phyloP scores from a whole-genome alignment of 2,113 vertebrate genomes.

The Cavia aperea region DNA sequence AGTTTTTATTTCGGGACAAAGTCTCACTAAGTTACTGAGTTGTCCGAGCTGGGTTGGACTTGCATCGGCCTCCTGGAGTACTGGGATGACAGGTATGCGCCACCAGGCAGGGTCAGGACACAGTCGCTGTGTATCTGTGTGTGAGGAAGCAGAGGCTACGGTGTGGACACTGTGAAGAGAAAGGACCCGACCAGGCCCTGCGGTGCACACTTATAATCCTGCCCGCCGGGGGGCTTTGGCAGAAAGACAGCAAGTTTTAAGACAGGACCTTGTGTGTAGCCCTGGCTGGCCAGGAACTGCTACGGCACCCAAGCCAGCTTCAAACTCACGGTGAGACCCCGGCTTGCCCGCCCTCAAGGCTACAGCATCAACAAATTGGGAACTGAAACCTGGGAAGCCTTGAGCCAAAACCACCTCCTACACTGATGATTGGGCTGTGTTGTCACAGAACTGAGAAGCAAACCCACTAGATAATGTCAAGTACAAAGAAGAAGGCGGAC shows the following conservation, averaged over 20 bases:
- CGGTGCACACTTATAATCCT: neutral
- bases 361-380: neutral
- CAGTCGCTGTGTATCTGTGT: neutral
- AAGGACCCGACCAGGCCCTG: neutral
- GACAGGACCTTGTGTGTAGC: neutral
- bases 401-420: neutral
- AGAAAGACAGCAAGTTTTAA: neutral
- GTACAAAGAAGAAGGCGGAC: neutral
- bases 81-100: neutral
- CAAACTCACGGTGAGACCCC: neutral
- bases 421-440: neutral
- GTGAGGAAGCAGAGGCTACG: neutral
- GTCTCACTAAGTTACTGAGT: too few relatives aligned
- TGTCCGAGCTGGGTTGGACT: neutral
- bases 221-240: neutral
- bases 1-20: neutral
- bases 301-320: neutral
- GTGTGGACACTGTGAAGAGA: accelerated
- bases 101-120: neutral
- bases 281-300: too few relatives aligned
- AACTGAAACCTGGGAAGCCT: neutral
- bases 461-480: neutral
- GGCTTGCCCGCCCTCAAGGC: neutral
- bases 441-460: neutral
- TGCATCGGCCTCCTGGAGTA: neutral